phyloP scores from a whole-genome alignment of 2,113 vertebrate species.

The Naja naja region DNA sequence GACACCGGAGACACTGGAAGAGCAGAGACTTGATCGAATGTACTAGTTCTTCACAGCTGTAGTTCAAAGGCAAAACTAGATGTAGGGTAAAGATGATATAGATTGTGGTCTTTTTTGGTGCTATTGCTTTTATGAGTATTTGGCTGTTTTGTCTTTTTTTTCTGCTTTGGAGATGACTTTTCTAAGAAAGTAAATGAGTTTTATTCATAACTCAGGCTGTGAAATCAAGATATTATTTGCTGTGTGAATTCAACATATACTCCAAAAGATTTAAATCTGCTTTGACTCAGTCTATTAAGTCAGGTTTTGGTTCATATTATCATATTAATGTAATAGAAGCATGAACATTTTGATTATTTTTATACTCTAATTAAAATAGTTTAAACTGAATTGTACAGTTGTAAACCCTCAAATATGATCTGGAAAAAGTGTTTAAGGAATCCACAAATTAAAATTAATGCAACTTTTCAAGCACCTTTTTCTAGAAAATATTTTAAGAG shows the following conservation, averaged over 20 bases:
- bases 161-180: not conserved
- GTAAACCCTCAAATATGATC: not conserved
- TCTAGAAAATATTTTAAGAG: not conserved
- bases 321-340: not conserved
- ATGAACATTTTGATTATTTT: not conserved
- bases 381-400: fast-evolving
- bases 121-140: not conserved
- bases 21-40: slow-evolving; percentile 42
- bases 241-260: not conserved
- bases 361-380: fast-evolving
- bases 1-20: slow-evolving; percentile 42
- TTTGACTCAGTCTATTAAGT: slow-evolving; percentile 3
- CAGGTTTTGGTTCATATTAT: not conserved
- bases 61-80: slow-evolving; percentile 51
- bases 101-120: not conserved
- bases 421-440: not conserved
- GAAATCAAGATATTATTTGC: not conserved
- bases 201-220: not conserved
- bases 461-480: not conserved
- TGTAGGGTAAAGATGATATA: slow-evolving; percentile 1
- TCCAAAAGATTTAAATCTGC: not conserved
- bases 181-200: not conserved
- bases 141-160: not conserved
- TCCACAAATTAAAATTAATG: not conserved
- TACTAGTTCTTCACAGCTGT: slow-evolving; percentile 41